These are phyloP conservation scores for Nomada lathburiana DNA, from an alignment of 2,888 invertebrate species.

Conservation along the genomic window DNA sequence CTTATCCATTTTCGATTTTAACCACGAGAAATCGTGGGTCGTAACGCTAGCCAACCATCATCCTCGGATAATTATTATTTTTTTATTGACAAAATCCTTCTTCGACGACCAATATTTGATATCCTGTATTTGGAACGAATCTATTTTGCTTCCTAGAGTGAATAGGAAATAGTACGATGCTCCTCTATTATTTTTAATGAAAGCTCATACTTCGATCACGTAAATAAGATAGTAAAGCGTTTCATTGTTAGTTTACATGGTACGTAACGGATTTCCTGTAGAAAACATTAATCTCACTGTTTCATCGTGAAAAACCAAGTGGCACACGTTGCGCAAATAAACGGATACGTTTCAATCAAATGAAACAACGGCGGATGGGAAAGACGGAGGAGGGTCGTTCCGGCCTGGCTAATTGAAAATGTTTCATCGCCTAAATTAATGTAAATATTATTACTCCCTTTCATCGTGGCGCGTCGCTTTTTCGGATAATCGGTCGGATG, in stretches of 20 bases:
- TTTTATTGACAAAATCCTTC: not conserved
- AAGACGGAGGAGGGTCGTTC: constrained; percentile 24
- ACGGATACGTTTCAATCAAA: constrained; percentile 25
- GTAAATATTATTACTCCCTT: constrained; percentile 61
- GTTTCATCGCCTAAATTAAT: constrained; percentile 58
- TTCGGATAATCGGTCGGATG: constrained; percentile 63
- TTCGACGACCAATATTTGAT: too few species aligned
- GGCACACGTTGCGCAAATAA: not conserved
- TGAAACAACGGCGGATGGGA: constrained; percentile 21
- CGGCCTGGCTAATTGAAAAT: constrained; percentile 53
- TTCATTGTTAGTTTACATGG: not conserved
- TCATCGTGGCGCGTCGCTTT: constrained; percentile 52
- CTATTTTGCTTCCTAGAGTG: too few species aligned
- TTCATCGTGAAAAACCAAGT: not conserved
- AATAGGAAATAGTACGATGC: too few species aligned
- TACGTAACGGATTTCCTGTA: too few species aligned
- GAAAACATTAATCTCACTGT: not conserved
- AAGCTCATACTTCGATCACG: not conserved
- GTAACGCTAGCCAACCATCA: constrained; percentile 16
- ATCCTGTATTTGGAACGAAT: not conserved
- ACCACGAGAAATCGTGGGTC: constrained; percentile 30
- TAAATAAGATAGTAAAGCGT: not conserved
- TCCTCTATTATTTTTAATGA: too few species aligned
- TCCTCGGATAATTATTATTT: not conserved
- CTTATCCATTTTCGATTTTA: constrained; percentile 24